Evolutionary conservation across 2,113 vertebrate species (phyloP).

Genomic region (Hyperoodon ampullatus): DNA sequence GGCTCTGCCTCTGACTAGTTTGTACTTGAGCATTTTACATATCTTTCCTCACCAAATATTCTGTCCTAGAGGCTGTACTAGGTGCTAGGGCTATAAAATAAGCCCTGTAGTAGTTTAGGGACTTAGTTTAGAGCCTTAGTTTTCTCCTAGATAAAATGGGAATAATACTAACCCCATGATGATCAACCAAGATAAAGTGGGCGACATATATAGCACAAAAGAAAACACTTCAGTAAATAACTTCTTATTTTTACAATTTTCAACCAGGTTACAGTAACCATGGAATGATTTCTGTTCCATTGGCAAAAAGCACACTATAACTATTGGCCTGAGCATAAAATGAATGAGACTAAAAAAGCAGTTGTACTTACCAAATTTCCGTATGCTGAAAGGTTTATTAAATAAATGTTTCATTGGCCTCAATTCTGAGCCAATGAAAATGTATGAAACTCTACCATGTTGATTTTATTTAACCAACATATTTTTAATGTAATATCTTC

Average conservation of each 20-base stretch:
- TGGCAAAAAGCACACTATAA: not conserved
- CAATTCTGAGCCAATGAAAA: conserved; percentile 46
- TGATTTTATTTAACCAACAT: conserved; percentile 59
- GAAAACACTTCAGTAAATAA: not conserved
- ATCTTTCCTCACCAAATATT: not conserved
- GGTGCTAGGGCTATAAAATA: not conserved
- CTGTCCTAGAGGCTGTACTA: not conserved
- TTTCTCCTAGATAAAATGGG: not conserved
- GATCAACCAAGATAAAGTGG: not conserved
- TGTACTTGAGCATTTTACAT: not conserved
- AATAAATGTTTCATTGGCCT: conserved; percentile 54
- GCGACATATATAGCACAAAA: not conserved
- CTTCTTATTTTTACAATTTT: not conserved
- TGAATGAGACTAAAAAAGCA: not conserved
- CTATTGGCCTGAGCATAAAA: not conserved
- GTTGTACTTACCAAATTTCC: conserved; percentile 33
- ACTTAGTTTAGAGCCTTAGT: not conserved
- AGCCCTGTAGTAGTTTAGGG: not conserved
- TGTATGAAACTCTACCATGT: conserved; percentile 46
- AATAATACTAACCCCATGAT: not conserved
- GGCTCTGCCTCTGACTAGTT: not conserved
- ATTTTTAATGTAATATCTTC: conserved; percentile 26
- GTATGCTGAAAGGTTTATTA: conserved; percentile 47
- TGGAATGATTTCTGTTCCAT: not conserved
- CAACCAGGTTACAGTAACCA: not conserved